Evolutionary conservation across 35 echinoderm and acorn worm genomes (phyloP).

Genomic region (Stichopus chloronotus): DNA sequence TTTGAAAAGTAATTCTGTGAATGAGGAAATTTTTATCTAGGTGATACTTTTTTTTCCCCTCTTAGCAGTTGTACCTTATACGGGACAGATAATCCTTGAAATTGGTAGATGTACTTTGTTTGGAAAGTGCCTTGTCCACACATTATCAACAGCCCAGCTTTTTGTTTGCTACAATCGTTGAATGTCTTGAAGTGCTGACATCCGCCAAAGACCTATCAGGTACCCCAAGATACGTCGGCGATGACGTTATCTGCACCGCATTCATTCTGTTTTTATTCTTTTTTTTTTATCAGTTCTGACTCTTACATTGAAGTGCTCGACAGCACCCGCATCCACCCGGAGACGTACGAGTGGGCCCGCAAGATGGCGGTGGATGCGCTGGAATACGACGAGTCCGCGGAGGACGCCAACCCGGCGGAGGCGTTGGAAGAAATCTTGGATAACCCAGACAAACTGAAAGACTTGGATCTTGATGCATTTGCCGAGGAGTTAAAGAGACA

Average conservation of each 20-base stretch:
- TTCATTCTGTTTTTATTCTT: background rate
- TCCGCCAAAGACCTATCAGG: no score
- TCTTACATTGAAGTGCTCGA: constrained; percentile 95
- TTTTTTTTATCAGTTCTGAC: constrained; percentile 67
- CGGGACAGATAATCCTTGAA: no score
- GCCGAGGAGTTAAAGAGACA: constrained; percentile 97
- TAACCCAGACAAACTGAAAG: constrained; percentile 96
- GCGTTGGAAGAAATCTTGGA: constrained; percentile 96
- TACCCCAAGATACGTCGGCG: no score
- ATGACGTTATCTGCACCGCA: no score
- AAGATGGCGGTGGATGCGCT: constrained; percentile 99
- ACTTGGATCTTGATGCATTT: constrained; percentile 98
- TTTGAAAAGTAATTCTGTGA: background rate
- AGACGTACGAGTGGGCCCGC: constrained; percentile 99
- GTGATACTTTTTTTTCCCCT: background rate
- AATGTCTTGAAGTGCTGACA: no score
- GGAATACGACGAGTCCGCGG: constrained; percentile 92
- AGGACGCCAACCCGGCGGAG: constrained; percentile 93
- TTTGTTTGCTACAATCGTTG: no score
- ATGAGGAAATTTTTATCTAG: background rate
- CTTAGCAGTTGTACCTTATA: no score
- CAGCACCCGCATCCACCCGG: constrained; percentile 95
- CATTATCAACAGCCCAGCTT: no score
- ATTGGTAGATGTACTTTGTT: no score
- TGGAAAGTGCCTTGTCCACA: no score